These are phyloP conservation scores for Cheirogaleus major DNA, from an alignment of 2,797 vertebrate species.

Conservation along the genomic window DNA sequence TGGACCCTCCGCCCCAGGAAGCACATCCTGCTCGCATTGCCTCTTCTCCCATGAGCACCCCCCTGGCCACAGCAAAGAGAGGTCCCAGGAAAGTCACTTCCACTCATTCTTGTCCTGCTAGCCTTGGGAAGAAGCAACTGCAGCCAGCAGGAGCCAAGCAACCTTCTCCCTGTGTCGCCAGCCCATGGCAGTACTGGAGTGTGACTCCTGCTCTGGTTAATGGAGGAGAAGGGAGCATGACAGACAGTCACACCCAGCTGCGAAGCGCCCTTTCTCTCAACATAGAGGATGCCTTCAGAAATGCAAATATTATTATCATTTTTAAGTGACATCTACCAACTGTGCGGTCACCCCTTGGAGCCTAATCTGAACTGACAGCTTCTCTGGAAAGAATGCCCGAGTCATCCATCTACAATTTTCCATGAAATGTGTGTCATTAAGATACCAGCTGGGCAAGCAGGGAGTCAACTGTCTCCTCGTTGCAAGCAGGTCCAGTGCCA, in stretches of 20 bases:
- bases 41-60: background rate
- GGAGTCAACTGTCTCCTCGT: background rate
- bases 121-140: background rate
- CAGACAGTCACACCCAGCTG: background rate
- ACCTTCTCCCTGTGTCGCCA: fast-evolving
- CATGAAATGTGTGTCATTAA: background rate
- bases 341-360: background rate
- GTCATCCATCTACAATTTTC: background rate
- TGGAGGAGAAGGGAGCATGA: fast-evolving
- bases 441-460: background rate
- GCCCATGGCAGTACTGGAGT: fast-evolving
- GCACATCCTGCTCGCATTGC: fast-evolving
- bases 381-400: constrained; percentile 6
- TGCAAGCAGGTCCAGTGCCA: fast-evolving
- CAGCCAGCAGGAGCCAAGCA: background rate
- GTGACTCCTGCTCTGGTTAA: background rate
- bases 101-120: background rate
- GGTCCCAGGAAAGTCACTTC: background rate
- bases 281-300: background rate
- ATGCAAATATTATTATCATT: background rate
- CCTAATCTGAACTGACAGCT: constrained; percentile 20
- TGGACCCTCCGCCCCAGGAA: background rate
- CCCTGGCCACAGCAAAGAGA: too few species aligned
- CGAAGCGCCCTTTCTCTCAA: background rate
- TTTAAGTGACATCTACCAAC: background rate